Evolutionary conservation across 2,797 vertebrate genomes (phyloP).

Genomic region (Micromesistius poutassou): DNA sequence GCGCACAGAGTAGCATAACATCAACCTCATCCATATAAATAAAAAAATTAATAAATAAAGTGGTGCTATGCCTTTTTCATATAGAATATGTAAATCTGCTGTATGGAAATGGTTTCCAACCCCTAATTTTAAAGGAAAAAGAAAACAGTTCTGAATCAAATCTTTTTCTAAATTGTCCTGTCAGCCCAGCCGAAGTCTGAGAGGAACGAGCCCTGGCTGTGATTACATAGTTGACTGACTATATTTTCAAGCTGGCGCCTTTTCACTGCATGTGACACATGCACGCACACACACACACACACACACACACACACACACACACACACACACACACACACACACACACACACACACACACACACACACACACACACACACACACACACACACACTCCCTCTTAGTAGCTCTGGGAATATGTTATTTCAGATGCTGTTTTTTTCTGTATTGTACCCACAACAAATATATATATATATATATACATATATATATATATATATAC

Average conservation of each 20-base stretch:
- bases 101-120: background rate
- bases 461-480: background rate
- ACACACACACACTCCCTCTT: background rate
- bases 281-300: background rate
- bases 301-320: slow-evolving; percentile 4
- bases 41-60: background rate
- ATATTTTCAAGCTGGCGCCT: background rate
- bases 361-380: slow-evolving; percentile 1
- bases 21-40: background rate
- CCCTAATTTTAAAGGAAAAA: background rate
- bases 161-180: background rate
- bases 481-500: background rate
- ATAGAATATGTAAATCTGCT: background rate
- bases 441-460: background rate
- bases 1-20: background rate
- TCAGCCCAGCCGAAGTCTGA: background rate
- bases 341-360: background rate
- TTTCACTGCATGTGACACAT: background rate
- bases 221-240: slow-evolving; percentile 7
- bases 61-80: background rate
- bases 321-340: slow-evolving; percentile 2
- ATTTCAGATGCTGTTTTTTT: background rate
- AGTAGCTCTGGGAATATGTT: background rate
- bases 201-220: background rate
- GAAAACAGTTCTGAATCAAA: background rate